Evolutionary conservation across 2,113 vertebrate genomes (phyloP).

Genomic region (Pachypanchax playfairii): DNA sequence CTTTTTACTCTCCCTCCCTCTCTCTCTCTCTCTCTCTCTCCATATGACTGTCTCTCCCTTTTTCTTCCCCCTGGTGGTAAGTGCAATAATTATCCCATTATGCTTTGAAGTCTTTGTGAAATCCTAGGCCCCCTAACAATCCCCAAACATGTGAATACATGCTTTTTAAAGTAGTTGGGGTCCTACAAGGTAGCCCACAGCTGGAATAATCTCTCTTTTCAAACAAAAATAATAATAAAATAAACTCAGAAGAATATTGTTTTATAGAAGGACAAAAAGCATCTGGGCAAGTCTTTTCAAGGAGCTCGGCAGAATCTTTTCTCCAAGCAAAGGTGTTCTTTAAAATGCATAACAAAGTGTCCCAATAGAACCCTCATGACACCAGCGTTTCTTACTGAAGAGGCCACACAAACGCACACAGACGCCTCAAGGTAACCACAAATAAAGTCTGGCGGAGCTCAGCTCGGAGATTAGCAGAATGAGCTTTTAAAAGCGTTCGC

Average conservation of each 20-base stretch:
- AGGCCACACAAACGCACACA: conserved; percentile 33
- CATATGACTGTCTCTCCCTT: conserved; percentile 34
- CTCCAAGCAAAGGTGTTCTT: conserved; percentile 39
- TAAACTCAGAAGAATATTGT: conserved; percentile 37
- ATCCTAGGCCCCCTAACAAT: conserved; percentile 57
- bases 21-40: conserved; percentile 11
- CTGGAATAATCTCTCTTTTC: conserved; percentile 49
- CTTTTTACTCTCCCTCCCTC: conserved; percentile 35
- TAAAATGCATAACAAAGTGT: conserved; percentile 24
- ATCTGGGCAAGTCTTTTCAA: conserved; percentile 13
- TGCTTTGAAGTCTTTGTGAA: conserved; percentile 70
- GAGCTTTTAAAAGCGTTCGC: conserved; percentile 34
- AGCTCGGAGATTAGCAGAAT: conserved; percentile 28
- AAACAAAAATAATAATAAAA: no score
- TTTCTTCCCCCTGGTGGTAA: conserved; percentile 66
- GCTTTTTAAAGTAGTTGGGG: conserved; percentile 53
- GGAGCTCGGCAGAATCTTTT: conserved; percentile 34
- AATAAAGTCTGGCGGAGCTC: conserved; percentile 47
- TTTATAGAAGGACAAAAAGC: conserved; percentile 35
- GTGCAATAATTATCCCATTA: conserved; percentile 74
- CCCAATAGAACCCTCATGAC: conserved; percentile 38
- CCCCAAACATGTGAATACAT: conserved; percentile 52
- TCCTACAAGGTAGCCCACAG: conserved; percentile 59
- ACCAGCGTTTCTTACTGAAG: conserved; percentile 33
- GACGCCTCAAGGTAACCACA: conserved; percentile 58